Evolutionary conservation across 2,888 invertebrate species (phyloP).

Genomic region (Anthrax anthrax): DNA sequence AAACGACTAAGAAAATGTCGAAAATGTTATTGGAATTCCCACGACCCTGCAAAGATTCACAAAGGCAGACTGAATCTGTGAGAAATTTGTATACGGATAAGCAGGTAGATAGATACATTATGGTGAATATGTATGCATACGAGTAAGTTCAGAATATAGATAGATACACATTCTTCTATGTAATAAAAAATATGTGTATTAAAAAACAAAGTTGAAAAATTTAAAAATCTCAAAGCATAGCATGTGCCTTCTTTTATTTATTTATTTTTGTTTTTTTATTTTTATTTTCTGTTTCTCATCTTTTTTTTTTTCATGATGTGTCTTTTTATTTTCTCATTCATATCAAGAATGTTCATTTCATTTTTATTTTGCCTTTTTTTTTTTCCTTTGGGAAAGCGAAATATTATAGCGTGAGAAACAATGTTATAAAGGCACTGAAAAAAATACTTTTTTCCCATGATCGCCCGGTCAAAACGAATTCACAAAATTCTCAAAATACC

Average conservation of each 20-base stretch:
- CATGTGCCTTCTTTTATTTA: not conserved
- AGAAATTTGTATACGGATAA: not conserved
- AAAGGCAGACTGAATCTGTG: not conserved
- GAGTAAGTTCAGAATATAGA: too few relatives aligned
- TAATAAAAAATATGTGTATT: too few relatives aligned
- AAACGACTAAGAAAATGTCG: conserved; percentile 32
- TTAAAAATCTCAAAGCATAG: not conserved
- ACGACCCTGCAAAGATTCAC: conserved; percentile 20
- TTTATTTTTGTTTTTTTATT: too few relatives aligned
- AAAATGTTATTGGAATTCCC: conserved; percentile 36
- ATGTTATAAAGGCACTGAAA: not conserved
- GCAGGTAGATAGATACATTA: too few relatives aligned
- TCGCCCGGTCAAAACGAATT: conserved; percentile 17
- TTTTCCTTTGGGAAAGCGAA: not conserved
- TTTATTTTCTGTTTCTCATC: not conserved
- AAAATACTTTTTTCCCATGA: conserved; percentile 9
- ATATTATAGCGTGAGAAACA: conserved; percentile 2
- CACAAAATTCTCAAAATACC: conserved; percentile 16
- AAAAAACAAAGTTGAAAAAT: not conserved
- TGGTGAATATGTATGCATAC: not conserved
- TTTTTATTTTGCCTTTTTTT: not conserved
- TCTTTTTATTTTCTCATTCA: too few relatives aligned
- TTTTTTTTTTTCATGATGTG: too few relatives aligned
- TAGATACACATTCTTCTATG: too few relatives aligned
- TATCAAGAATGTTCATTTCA: not conserved